phyloP scores from a whole-genome alignment of 2,113 vertebrate genomes.

The Patagioenas fasciata region DNA sequence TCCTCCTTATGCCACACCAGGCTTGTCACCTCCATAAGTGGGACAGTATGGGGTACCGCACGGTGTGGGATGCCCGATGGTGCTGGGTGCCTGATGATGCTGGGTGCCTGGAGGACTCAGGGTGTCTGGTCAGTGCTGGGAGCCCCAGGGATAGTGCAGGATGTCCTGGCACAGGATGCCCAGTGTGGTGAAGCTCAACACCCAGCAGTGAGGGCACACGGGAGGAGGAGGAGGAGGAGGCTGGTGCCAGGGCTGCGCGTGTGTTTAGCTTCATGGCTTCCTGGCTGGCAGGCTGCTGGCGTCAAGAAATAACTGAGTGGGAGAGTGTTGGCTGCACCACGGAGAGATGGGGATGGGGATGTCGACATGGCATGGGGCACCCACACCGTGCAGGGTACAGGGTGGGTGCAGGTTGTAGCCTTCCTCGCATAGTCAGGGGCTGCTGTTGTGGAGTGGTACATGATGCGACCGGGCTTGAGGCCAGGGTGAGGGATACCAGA shows the following conservation, averaged over 20 bases:
- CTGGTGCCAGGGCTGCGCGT: constrained; percentile 38
- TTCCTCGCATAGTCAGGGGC: not conserved
- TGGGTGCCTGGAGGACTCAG: not conserved
- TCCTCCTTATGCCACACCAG: not conserved
- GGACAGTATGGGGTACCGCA: accelerated
- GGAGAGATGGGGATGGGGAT: not conserved
- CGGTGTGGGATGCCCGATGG: accelerated
- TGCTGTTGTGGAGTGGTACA: accelerated
- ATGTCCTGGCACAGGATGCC: not conserved
- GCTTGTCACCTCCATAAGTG: accelerated
- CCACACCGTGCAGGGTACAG: accelerated
- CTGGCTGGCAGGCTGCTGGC: constrained; percentile 51
- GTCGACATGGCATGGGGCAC: not conserved
- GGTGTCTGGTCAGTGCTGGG: accelerated
- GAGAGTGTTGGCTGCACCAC: not conserved
- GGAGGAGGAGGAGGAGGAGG: not conserved
- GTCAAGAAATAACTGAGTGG: constrained; percentile 20
- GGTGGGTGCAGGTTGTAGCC: accelerated
- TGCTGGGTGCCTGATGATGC: accelerated
- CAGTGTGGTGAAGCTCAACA: not conserved
- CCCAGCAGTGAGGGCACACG: not conserved
- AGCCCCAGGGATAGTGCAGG: not conserved
- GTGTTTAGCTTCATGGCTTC: constrained; percentile 48
- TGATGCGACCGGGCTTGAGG: not conserved
- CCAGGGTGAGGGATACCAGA: not conserved